Base-by-base conservation (phyloP, 2,888 invertebrate species). In the Caradrina clavipalpis region DNA sequence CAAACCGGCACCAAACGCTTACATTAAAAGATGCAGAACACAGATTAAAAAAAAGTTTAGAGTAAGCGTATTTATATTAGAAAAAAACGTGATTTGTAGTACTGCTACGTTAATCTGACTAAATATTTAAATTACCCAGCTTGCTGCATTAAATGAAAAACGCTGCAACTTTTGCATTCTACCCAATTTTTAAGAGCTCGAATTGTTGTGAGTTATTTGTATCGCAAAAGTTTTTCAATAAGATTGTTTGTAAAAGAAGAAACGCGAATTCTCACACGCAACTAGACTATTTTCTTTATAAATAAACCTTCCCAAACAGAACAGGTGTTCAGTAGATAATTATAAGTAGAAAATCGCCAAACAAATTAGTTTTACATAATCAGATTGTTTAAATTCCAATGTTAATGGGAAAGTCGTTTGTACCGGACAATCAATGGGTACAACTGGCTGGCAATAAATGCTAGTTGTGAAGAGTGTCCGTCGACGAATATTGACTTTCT, bases 401-500 rank as follows among this genome's bases (percentile, higher is more conserved):
- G 75, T 81, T 87, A 85, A 87, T 87, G 82, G 85, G 89, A 92
- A 90, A 92, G 90, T 90, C 86, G 82, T 88, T 89, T 83, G 86
- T 83, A 86, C 83, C 85, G 80, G 76, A 81, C 89, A 88, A 86
- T 90, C 87, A 88, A 88, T 87, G 72, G 78, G 78, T 78, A 86
- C 90, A 88, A 88, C 86, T 86, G 83, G 83, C 83, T 76, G 84
- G 73, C 76, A 88, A 87, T 88, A 87, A 89, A 87, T 86, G 87
- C 80, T 86, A 85, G 86, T 75, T 86, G 88, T 87, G 89, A 90
- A 87, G 77, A 76, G 54, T 50, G 88, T 85, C 86, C 82, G 81
- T 61, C 66, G 86, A 80, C 87, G 87, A 90, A 89, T 91, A 87
- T 87, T 90, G 92, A 94, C 95, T 95, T 95, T 95, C 95, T 92